phyloP scores from a whole-genome alignment of 2,113 vertebrate species.

The Anser brachyrhynchus region DNA sequence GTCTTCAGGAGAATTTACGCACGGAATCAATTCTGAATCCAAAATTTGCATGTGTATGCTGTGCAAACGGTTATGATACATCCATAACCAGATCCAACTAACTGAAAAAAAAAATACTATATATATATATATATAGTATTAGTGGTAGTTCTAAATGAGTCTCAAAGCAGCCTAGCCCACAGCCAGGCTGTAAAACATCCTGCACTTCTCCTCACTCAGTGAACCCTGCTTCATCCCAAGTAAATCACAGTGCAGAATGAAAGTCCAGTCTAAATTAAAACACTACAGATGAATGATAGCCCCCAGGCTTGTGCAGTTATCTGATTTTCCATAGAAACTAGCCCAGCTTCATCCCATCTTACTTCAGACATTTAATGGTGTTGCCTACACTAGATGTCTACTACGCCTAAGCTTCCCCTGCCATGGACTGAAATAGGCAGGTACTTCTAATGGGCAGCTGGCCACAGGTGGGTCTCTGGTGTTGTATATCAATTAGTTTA shows the following conservation, averaged over 20 bases:
- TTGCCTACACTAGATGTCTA: background rate
- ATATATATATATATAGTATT: background rate
- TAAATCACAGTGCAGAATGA: slow-evolving; percentile 1
- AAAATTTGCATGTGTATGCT: rapidly evolving
- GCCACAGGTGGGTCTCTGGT: too few relatives aligned
- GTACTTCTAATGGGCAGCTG: background rate
- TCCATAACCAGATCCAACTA: background rate
- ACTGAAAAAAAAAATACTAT: background rate
- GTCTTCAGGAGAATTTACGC: background rate
- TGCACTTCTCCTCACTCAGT: background rate
- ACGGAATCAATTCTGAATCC: background rate
- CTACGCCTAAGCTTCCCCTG: background rate
- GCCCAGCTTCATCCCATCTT: background rate
- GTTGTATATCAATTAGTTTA: background rate
- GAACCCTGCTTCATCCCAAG: slow-evolving; percentile 1
- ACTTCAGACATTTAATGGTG: background rate
- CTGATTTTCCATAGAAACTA: background rate
- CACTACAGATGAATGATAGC: background rate
- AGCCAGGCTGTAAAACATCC: slow-evolving; percentile 20
- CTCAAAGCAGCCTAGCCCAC: background rate
- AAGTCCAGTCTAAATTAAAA: slow-evolving; percentile 8
- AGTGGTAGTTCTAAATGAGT: background rate
- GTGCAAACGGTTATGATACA: background rate
- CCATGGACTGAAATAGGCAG: background rate
- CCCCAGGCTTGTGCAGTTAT: background rate